Base-by-base conservation (phyloP, 23 tunicate species). In the Clavelina lepadiformis region DNA sequence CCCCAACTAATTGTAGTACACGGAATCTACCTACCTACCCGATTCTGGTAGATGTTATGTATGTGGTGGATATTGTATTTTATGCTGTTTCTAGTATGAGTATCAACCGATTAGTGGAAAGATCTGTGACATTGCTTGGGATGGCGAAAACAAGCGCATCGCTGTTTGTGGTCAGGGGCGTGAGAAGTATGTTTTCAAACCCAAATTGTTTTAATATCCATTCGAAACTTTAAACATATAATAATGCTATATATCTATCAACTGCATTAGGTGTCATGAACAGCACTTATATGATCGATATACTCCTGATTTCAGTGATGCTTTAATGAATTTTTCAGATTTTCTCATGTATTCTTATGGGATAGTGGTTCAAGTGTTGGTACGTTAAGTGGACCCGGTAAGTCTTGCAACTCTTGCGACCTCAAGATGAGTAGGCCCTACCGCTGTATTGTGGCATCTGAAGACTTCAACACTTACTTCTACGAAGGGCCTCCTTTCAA, bases 131-230 rank as follows among this genome's bases (percentile, higher is more conserved):
- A 54, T 91, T 6, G 75, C 85, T 4, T 91, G 98, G 98, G 86
- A 80, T 63, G 84, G 54, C 1, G 98, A 91, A 11, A 71, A 76
- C 66, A 82, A 91, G 35, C 69, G 93, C 25, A 72, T 91, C 22
- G 92, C 85, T 35, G 98, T 82, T 13, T 71, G 98, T 77, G 98
- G 98, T 22, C 60, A 91, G n/a, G 98, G 98, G 6, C 65, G 58
- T 31, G 70, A 78, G 32, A 47, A 51, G 56, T 53, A 73, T 51
- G 73, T 44, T 23, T n/a, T n/a, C n/a, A n/a, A n/a, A n/a, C n/a
- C n/a, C n/a, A n/a, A n/a, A 4, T 7, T 25, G 8, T 28, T n/a
- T n/a, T n/a, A n/a, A n/a, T n/a, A n/a, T n/a, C n/a, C n/a, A n/a
- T n/a, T n/a, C n/a, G n/a, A n/a, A n/a, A n/a, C 15, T 44, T 44